Conservation (phyloP, 2,888 invertebrate species). For the Drosophila fungiperda region DNA sequence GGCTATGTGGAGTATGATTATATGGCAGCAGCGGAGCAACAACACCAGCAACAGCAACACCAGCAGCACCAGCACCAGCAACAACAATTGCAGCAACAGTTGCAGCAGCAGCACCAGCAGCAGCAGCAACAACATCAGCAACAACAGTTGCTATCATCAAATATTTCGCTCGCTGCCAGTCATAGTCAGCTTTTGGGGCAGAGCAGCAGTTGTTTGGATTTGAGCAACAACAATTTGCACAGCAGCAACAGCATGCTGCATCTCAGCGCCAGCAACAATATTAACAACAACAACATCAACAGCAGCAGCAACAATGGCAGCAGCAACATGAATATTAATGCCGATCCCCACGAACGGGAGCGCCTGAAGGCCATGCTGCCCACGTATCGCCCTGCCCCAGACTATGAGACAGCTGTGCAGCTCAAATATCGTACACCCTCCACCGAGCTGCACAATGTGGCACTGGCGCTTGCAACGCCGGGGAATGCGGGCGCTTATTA, state of each 20-base stretch:
- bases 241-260: constrained; percentile 74
- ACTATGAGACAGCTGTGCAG: constrained; percentile 97
- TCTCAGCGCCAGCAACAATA: constrained; percentile 53
- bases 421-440: constrained; percentile 89
- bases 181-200: constrained; percentile 81
- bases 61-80: constrained; percentile 52
- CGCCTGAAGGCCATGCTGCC: constrained; percentile 91
- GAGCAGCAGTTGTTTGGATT: constrained; percentile 84
- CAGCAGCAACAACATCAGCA: constrained; percentile 51
- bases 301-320: constrained; percentile 48
- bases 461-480: constrained; percentile 68
- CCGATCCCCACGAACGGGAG: constrained; percentile 83
- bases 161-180: constrained; percentile 84
- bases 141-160: constrained; percentile 83
- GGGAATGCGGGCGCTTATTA: constrained; percentile 73
- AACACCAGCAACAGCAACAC: constrained; percentile 51
- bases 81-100: constrained; percentile 45
- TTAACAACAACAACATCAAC: constrained; percentile 65
- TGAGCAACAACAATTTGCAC: constrained; percentile 84
- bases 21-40: constrained; percentile 48
- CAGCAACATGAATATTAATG: constrained; percentile 40
- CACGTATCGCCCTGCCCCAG: constrained; percentile 95
- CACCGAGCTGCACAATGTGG: constrained; percentile 84
- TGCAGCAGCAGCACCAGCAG: constrained; percentile 40
- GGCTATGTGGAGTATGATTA: constrained; percentile 72